These are phyloP conservation scores for Sceliomorpha sp. DNA, from an alignment of 2,888 invertebrate species.

Conservation along the genomic window DNA sequence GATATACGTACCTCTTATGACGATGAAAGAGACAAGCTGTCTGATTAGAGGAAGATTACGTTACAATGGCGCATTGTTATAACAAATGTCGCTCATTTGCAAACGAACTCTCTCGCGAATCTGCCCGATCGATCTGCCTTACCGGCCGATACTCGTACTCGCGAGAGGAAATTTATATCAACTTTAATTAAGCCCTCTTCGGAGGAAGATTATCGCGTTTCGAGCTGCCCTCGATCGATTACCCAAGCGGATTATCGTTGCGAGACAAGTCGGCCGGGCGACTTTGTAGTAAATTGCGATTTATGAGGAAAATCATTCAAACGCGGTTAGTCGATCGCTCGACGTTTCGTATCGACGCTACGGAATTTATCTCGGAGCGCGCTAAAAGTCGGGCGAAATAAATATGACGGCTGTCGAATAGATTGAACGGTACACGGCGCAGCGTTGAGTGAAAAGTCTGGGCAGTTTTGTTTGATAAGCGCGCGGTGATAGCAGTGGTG, in stretches of 20 bases:
- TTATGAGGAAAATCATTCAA: too few relatives aligned
- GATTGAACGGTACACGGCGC: conserved; percentile 35
- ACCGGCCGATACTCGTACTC: not conserved
- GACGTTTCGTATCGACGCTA: conserved; percentile 12
- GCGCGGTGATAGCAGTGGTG: too few relatives aligned
- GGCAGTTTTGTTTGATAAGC: conserved; percentile 15
- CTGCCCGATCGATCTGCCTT: conserved; percentile 9
- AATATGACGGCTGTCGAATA: conserved; percentile 38
- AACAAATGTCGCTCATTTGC: conserved; percentile 7
- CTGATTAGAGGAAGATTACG: conserved; percentile 33
- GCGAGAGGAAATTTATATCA: too few relatives aligned
- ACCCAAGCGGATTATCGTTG: too few relatives aligned
- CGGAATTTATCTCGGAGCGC: conserved; percentile 18
- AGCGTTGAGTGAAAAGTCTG: conserved; percentile 9
- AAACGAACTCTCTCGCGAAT: conserved; percentile 17
- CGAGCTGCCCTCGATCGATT: too few relatives aligned
- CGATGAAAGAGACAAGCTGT: conserved; percentile 34
- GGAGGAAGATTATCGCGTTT: too few relatives aligned
- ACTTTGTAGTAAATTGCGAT: too few relatives aligned
- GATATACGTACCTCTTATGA: too few relatives aligned
- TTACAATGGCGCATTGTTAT: conserved; percentile 11
- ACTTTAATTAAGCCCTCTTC: too few relatives aligned
- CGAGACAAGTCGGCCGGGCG: too few relatives aligned
- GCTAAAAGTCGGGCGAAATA: conserved; percentile 16
- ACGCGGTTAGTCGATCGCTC: too few relatives aligned